Evolutionary conservation across 53 echinoderm and acorn worm genomes (phyloP).

Genomic region (Arbacia lixula): DNA sequence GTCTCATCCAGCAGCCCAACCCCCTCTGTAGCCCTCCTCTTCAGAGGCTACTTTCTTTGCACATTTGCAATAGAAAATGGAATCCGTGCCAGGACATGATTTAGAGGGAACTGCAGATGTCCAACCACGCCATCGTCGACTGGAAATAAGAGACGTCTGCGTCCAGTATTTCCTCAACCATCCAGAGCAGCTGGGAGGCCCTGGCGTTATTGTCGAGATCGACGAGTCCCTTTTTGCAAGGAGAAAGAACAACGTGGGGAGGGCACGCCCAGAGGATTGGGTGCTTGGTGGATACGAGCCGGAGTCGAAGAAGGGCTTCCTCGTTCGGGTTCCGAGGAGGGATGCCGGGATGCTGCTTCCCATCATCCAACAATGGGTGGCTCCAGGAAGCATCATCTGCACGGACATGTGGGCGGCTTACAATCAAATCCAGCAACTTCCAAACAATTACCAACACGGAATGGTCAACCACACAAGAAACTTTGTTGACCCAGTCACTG

Average conservation of each 20-base stretch:
- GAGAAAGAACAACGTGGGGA: conserved; percentile 21
- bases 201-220: conserved; percentile 30
- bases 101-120: not conserved
- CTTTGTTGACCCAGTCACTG: too few relatives aligned
- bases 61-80: too few relatives aligned
- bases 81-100: not conserved
- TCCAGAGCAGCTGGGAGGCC: conserved; percentile 23
- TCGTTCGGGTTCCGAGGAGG: conserved; percentile 8
- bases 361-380: conserved; percentile 47
- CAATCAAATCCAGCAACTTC: too few relatives aligned
- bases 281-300: conserved; percentile 46
- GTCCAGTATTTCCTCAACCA: conserved; percentile 19
- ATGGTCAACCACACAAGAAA: too few relatives aligned
- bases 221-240: conserved; percentile 10
- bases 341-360: conserved; percentile 35
- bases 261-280: conserved; percentile 2
- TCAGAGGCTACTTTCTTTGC: too few relatives aligned
- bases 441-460: too few relatives aligned
- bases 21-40: too few relatives aligned
- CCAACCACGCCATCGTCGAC: not conserved
- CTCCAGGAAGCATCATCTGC: conserved; percentile 22
- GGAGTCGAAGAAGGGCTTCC: conserved; percentile 17
- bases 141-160: conserved; percentile 41
- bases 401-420: conserved; percentile 39
- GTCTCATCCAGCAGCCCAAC: too few relatives aligned